Base-by-base conservation (phyloP, 2,113 vertebrate species). In the Lepidothrix coronata region DNA sequence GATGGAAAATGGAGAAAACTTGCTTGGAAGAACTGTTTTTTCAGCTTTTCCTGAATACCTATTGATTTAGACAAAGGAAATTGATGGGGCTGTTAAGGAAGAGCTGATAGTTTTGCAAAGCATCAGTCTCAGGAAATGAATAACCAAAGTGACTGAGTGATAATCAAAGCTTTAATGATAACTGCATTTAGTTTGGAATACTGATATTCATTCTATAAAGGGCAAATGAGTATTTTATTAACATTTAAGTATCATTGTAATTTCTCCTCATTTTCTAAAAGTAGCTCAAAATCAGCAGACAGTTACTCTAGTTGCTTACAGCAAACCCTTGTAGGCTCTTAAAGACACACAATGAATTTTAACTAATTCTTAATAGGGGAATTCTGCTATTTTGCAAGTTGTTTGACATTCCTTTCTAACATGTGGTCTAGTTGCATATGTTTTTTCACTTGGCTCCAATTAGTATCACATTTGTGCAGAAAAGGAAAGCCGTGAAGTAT, bases 401-500 rank as follows among this genome's bases (percentile, higher is more conserved):
- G 73, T 27, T 78, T 93, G 67, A 67, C 48, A 65, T 92, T 93
- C 46, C 66, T 88, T 91, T 89, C 49, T 62, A 87, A 94, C 59
- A 84, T 52, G 51, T 67, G 88, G 72, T 91, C 54, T 65, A 65
- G 62, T 70, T 91, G 79, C 57, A 54, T 82, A 62, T 87, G 76
- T 78, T 93, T 95, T 86, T 94, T 91, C 61, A 95, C 80, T 96
- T 93, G 91, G 72, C 81, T 89, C 66, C 78, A 88, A 85, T 95
- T 89, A 96, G 73, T 70, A 91, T 27, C 49, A 59, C 76, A 54
- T 84, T 95, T 86, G 21, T 84, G 68, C 48, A 81, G 52, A 85
- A 90, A 79, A 87, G 48, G 67, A 95, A 85, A 89, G 52, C 67
- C 54, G 80, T 1, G 3, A 12, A 78, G 24, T 48, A 28, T 79